phyloP scores from a whole-genome alignment of 2,113 vertebrate species.

The Addax nasomaculatus region DNA sequence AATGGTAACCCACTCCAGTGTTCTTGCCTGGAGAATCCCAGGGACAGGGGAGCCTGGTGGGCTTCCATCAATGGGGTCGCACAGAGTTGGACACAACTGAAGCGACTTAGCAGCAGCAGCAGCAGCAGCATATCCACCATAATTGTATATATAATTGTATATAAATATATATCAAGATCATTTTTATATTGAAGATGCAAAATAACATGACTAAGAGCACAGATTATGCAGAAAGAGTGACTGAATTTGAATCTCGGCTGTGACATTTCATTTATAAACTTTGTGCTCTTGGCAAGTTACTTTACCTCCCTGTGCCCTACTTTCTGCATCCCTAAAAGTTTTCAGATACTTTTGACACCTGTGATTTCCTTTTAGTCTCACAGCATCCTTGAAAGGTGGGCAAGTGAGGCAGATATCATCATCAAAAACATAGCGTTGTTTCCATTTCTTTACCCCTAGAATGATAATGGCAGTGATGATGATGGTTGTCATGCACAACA shows the following conservation, averaged over 20 bases:
- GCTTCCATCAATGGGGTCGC: too few relatives aligned
- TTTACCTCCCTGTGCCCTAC: neutral
- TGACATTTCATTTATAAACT: neutral
- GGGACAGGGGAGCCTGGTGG: too few relatives aligned
- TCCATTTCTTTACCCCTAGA: neutral
- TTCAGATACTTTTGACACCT: neutral
- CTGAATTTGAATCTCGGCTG: neutral
- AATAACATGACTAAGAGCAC: neutral
- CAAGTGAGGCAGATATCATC: neutral
- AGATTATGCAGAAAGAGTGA: neutral
- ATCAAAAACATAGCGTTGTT: neutral
- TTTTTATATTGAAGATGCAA: slow-evolving; percentile 19
- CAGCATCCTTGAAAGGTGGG: neutral
- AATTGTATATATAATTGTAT: neutral
- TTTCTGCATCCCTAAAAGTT: neutral
- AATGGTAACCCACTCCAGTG: too few relatives aligned
- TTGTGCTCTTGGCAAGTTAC: neutral
- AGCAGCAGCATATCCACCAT: neutral
- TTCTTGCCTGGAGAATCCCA: too few relatives aligned
- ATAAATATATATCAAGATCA: neutral
- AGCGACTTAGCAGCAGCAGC: too few relatives aligned
- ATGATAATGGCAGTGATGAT: neutral
- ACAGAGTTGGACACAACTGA: too few relatives aligned
- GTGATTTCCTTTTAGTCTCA: neutral
- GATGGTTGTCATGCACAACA: neutral